Conservation (phyloP, 2,888 invertebrate genomes). For the Nomada lathburiana region DNA sequence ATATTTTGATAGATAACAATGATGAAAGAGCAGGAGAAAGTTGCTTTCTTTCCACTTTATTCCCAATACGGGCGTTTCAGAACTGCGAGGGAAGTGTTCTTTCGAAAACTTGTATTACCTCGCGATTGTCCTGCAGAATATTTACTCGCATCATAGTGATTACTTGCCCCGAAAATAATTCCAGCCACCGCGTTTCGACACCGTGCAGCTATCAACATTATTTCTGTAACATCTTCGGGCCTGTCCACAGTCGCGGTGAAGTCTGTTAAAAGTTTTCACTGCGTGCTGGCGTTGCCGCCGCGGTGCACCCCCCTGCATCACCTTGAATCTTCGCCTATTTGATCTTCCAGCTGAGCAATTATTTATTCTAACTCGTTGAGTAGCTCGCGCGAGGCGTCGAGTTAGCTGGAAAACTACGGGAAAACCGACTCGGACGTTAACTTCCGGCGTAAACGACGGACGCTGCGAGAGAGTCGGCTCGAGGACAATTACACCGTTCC, state of each 20-base stretch:
- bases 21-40: too few relatives aligned
- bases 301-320: background rate
- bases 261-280: constrained; percentile 4
- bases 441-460: constrained; percentile 60
- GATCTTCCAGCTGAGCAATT: constrained; percentile 45
- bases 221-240: background rate
- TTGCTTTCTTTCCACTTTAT: too few relatives aligned
- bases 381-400: background rate
- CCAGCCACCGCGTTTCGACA: background rate
- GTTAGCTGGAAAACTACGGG: background rate
- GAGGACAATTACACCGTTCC: constrained; percentile 49
- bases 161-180: background rate
- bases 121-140: too few relatives aligned
- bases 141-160: too few relatives aligned
- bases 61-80: too few relatives aligned
- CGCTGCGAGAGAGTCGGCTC: constrained; percentile 8
- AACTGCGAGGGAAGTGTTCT: too few relatives aligned
- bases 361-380: constrained; percentile 47
- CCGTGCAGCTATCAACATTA: background rate
- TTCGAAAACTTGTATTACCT: too few relatives aligned
- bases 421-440: constrained; percentile 50
- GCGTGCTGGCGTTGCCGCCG: background rate
- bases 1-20: background rate
- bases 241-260: background rate
- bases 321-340: constrained; percentile 30